Evolutionary conservation across 1,140 invertebrate genomes (phyloP).

Genomic region (Papilio dardanus): DNA sequence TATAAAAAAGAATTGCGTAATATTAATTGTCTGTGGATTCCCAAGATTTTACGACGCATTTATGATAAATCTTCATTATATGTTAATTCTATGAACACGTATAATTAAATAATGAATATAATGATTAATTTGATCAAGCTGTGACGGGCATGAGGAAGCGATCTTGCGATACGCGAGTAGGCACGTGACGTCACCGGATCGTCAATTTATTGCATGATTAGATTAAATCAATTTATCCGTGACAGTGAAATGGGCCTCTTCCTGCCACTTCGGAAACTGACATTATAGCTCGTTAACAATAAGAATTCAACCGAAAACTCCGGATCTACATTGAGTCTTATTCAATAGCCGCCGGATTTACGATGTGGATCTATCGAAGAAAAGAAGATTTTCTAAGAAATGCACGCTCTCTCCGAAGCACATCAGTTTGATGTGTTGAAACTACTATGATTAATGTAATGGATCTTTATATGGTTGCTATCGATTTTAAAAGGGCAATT

Average conservation of each 20-base stretch:
- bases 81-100: not conserved
- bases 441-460: slow-evolving; percentile 28
- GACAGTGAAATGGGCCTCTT: slow-evolving; percentile 70
- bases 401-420: slow-evolving; percentile 3
- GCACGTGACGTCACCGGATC: slow-evolving; percentile 50
- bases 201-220: slow-evolving; percentile 73
- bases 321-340: slow-evolving; percentile 43
- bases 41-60: not conserved
- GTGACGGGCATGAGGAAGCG: slow-evolving; percentile 2
- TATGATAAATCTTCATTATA: not conserved
- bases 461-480: not conserved
- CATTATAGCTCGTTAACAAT: slow-evolving; percentile 62
- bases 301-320: slow-evolving; percentile 61
- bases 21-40: not conserved
- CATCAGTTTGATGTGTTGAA: not conserved
- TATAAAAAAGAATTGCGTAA: not conserved
- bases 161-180: slow-evolving; percentile 36
- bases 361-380: slow-evolving; percentile 11
- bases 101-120: slow-evolving; percentile 4
- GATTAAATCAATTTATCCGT: slow-evolving; percentile 74
- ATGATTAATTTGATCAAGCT: slow-evolving; percentile 8
- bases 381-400: slow-evolving; percentile 31
- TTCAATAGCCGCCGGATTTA: slow-evolving; percentile 42
- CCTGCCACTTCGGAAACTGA: slow-evolving; percentile 64
- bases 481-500: too few species aligned